Conservation (phyloP, 2,888 invertebrate genomes). For the Cacoxenus indagator region DNA sequence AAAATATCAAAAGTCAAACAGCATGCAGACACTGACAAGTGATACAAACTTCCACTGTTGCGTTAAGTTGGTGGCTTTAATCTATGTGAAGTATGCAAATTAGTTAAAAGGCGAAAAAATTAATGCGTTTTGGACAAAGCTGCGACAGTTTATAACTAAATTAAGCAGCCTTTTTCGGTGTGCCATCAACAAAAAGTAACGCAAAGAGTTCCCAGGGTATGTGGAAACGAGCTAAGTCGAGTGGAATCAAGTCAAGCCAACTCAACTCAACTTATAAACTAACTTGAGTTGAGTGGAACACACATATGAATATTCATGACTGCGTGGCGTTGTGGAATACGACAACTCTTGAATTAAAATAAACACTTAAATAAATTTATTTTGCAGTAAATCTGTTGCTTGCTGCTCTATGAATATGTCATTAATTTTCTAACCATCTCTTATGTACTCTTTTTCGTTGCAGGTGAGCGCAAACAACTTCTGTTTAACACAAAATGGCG, state of each 20-base stretch:
- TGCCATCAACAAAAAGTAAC: neutral
- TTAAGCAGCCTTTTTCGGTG: neutral
- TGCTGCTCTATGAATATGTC: neutral
- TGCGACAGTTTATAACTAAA: slow-evolving; percentile 21
- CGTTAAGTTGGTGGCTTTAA: neutral
- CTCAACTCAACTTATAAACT: neutral
- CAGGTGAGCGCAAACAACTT: slow-evolving; percentile 6
- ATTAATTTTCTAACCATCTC: neutral
- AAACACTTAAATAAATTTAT: slow-evolving; percentile 8
- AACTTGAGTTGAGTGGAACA: neutral
- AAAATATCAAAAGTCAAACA: neutral
- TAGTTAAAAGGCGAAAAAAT: slow-evolving; percentile 17
- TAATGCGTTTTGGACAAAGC: slow-evolving; percentile 16
- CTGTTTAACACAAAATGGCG: neutral
- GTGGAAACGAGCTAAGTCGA: neutral
- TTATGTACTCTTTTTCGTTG: neutral
- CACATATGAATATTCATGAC: neutral
- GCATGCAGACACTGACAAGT: neutral
- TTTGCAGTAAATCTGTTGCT: slow-evolving; percentile 7
- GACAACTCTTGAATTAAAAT: neutral
- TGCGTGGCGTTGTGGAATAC: neutral
- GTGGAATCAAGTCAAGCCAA: neutral
- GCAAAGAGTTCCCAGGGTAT: neutral
- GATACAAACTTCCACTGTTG: neutral
- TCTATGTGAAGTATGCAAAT: slow-evolving; percentile 12